Evolutionary conservation across 2,888 invertebrate genomes (phyloP).

Genomic region (Mesopsocus fuscifrons): DNA sequence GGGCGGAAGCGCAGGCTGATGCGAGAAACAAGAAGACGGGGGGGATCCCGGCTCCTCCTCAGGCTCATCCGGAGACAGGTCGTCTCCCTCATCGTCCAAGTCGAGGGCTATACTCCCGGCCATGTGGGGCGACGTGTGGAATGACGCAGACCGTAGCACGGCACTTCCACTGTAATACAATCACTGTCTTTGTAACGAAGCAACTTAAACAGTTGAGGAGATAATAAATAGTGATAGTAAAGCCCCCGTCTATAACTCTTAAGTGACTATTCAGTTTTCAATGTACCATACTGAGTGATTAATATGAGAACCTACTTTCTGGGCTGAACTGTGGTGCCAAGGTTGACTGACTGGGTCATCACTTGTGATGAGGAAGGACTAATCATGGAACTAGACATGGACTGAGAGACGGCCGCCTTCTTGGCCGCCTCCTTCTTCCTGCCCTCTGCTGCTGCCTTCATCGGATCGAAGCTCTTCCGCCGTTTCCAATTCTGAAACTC

Average conservation of each 20-base stretch:
- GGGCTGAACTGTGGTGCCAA: constrained; percentile 11
- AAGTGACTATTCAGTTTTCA: no score
- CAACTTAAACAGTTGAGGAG: no score
- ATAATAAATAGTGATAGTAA: no score
- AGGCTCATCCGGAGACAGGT: constrained; percentile 12
- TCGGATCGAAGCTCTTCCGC: constrained; percentile 86
- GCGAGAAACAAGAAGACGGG: constrained; percentile 1
- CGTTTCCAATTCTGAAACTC: constrained; percentile 93
- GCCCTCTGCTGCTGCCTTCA: constrained; percentile 82
- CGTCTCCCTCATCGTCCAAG: not conserved
- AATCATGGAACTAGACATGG: constrained; percentile 13
- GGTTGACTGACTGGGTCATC: constrained; percentile 18
- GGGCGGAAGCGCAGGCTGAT: not conserved
- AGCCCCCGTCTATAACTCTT: not conserved
- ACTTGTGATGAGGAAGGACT: constrained; percentile 12
- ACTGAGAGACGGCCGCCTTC: constrained; percentile 15
- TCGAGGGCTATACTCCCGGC: not conserved
- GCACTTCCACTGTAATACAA: constrained; percentile 22
- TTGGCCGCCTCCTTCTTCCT: constrained; percentile 32
- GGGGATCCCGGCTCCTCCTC: constrained; percentile 9
- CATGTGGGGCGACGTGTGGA: constrained; percentile 25
- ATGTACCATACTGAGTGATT: no score
- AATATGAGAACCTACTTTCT: constrained; percentile 12
- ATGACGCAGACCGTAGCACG: constrained; percentile 28
- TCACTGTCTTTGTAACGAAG: no score